Conservation (phyloP, 2,888 invertebrate genomes). For the Drosophila mulleri region DNA sequence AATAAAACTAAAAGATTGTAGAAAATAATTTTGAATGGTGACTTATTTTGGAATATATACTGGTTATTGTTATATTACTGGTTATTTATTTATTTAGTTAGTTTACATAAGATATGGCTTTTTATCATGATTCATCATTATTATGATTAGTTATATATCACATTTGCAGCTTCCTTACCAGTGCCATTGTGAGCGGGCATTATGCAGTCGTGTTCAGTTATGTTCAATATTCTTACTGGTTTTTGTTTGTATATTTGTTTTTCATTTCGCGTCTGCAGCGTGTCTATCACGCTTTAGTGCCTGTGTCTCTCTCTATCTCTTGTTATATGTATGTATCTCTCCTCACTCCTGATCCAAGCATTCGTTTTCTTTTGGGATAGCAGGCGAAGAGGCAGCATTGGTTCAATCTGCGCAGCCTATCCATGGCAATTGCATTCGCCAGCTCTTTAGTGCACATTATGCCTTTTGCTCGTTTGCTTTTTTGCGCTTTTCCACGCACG, state of each 20-base stretch:
- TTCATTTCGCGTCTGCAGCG: slow-evolving; percentile 30
- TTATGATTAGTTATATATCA: too few species aligned
- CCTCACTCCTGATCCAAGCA: slow-evolving; percentile 20
- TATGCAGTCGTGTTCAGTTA: neutral
- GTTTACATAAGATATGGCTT: too few species aligned
- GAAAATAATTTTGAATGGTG: too few species aligned
- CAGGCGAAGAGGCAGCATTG: slow-evolving; percentile 14
- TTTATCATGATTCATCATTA: too few species aligned
- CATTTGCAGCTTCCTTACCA: neutral
- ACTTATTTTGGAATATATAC: too few species aligned
- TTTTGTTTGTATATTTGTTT: slow-evolving; percentile 3
- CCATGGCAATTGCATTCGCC: slow-evolving; percentile 52
- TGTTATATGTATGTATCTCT: neutral
- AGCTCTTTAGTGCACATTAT: slow-evolving; percentile 65
- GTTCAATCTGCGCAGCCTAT: slow-evolving; percentile 9
- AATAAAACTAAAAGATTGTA: too few species aligned
- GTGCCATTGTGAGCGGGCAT: neutral
- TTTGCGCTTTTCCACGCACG: slow-evolving; percentile 62
- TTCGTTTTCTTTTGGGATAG: slow-evolving; percentile 46
- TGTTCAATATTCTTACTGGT: slow-evolving; percentile 10
- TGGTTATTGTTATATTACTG: too few species aligned
- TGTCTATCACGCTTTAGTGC: slow-evolving; percentile 47
- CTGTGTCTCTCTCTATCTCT: neutral
- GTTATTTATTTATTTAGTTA: too few species aligned
- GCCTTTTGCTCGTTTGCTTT: slow-evolving; percentile 70